A percentile compares a stretch with the other conserved stretches of the same genome.
Evolutionary conservation across 2,113 vertebrate species (phyloP).

Genomic region (Poeciliopsis prolifica): DNA sequence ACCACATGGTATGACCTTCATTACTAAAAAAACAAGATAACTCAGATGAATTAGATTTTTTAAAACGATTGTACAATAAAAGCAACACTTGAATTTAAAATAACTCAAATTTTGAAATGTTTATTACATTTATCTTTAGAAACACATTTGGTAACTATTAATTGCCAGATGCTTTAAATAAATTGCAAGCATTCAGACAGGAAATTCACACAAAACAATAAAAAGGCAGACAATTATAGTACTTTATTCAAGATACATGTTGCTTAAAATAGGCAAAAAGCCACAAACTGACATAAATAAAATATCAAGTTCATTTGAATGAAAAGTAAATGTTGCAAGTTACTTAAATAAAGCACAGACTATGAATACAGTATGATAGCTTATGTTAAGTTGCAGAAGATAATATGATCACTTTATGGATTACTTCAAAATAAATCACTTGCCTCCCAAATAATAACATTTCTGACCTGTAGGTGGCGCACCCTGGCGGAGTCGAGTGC

Average conservation of each 20-base stretch:
- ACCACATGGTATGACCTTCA: no score
- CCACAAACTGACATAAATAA: not conserved
- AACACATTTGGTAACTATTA: not conserved
- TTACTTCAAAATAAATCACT: no score
- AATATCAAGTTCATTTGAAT: not conserved
- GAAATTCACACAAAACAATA: not conserved
- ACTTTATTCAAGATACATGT: not conserved
- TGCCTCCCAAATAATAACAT: not conserved
- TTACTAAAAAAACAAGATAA: no score
- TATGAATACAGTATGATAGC: not conserved
- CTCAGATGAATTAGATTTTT: not conserved
- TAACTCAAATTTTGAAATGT: not conserved
- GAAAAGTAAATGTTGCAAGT: not conserved
- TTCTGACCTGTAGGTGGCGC: constrained; percentile 28
- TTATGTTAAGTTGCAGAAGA: no score
- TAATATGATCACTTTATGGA: no score
- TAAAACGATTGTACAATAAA: not conserved
- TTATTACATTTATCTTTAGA: not conserved
- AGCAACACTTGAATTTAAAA: no score
- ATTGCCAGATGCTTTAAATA: not conserved
- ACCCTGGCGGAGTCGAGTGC: not conserved
- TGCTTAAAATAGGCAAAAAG: not conserved
- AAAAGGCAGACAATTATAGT: not conserved
- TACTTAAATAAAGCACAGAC: not conserved
- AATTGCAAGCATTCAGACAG: not conserved